These are phyloP conservation scores for Phocoena sinus DNA, from an alignment of 2,113 vertebrate genomes.

Conservation along the genomic window DNA sequence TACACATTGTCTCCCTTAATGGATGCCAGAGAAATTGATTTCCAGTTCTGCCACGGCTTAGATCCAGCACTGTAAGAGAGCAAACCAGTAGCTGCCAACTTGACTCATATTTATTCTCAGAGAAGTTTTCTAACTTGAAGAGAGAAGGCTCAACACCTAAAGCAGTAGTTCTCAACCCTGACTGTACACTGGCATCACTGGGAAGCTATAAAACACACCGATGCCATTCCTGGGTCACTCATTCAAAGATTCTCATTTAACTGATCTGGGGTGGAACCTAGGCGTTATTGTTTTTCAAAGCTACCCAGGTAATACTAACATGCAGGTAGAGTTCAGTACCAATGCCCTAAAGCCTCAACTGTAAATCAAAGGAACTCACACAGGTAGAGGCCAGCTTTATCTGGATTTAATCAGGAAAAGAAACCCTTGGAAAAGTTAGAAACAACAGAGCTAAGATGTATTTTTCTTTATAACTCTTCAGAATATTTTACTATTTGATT, in stretches of 20 bases:
- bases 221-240: neutral
- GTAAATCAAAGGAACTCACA: neutral
- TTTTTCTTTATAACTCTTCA: neutral
- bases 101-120: neutral
- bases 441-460: neutral
- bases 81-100: neutral
- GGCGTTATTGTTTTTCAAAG: neutral
- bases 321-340: neutral
- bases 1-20: neutral
- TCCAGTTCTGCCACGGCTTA: neutral
- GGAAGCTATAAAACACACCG: neutral
- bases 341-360: neutral
- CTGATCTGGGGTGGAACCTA: neutral
- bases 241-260: neutral
- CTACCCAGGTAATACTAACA: neutral
- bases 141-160: neutral
- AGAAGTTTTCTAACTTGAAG: neutral
- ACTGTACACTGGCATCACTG: neutral
- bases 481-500: neutral
- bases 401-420: neutral
- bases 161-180: neutral
- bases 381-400: neutral
- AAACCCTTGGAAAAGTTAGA: neutral
- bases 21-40: neutral
- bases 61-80: neutral